Percentiles rank a stretch among this genome's conserved stretches.
These are phyloP conservation scores for Pollachius pollachius DNA, from an alignment of 2,113 vertebrate genomes.

Conservation along the genomic window DNA sequence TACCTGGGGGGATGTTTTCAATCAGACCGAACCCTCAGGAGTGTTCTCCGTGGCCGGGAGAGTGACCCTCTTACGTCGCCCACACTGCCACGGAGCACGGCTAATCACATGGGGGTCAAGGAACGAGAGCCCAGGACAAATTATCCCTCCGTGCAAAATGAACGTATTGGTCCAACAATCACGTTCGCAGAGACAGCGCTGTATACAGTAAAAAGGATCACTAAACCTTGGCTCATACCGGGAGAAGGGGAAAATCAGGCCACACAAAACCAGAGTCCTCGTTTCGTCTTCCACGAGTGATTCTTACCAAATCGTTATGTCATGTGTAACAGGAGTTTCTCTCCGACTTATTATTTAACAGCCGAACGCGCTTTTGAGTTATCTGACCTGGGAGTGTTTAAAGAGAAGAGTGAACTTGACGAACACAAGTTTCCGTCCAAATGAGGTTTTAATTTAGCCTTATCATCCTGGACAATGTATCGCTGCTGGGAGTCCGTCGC, in stretches of 20 bases:
- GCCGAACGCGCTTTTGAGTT: constrained; percentile 7
- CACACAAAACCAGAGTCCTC: too few relatives aligned
- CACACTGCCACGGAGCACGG: constrained; percentile 41
- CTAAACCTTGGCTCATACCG: too few relatives aligned
- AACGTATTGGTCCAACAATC: constrained; percentile 32
- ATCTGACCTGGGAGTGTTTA: not conserved
- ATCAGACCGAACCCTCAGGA: constrained; percentile 52
- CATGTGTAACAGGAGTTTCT: constrained; percentile 10
- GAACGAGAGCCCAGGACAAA: constrained; percentile 43
- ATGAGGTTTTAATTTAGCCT: constrained; percentile 10
- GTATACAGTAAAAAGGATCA: too few relatives aligned
- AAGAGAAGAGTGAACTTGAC: not conserved
- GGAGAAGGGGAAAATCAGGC: too few relatives aligned
- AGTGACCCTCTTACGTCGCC: constrained; percentile 43
- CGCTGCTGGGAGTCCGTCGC: constrained; percentile 25
- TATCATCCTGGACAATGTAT: constrained; percentile 11
- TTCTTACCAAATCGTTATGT: not conserved
- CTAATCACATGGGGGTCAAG: constrained; percentile 47
- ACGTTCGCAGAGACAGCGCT: constrained; percentile 18
- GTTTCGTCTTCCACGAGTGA: too few relatives aligned
- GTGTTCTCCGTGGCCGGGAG: constrained; percentile 35
- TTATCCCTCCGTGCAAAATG: constrained; percentile 32
- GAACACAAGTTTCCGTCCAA: constrained; percentile 9
- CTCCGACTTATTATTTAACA: constrained; percentile 4
- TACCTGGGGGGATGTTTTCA: constrained; percentile 46